Evolutionary conservation across 2,113 vertebrate species (phyloP).

Genomic region (Muntiacus reevesi): DNA sequence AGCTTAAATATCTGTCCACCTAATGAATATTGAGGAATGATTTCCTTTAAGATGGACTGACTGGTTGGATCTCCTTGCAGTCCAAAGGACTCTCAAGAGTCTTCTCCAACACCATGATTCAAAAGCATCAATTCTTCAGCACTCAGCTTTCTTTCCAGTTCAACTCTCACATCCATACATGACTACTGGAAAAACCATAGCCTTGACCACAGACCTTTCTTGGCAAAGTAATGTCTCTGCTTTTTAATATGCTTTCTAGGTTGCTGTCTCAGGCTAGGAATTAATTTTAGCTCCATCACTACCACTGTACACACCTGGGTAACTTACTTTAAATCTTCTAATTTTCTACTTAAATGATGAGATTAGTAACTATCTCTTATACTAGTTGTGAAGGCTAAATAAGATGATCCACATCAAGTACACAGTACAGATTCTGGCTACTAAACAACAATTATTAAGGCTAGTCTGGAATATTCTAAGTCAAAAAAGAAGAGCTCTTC

Average conservation of each 20-base stretch:
- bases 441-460: background rate
- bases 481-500: background rate
- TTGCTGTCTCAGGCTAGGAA: background rate
- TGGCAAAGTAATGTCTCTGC: background rate
- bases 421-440: background rate
- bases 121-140: background rate
- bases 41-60: background rate
- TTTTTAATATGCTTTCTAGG: background rate
- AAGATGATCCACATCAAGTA: background rate
- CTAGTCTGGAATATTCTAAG: background rate
- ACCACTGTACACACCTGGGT: background rate
- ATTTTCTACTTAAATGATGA: constrained; percentile 6
- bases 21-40: background rate
- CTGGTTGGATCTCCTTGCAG: background rate
- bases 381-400: background rate
- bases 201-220: background rate
- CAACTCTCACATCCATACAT: background rate
- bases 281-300: background rate
- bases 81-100: background rate
- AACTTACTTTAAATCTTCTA: background rate
- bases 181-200: background rate
- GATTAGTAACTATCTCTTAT: background rate
- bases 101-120: background rate
- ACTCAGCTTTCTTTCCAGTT: background rate
- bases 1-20: background rate